Evolutionary conservation across 1,140 invertebrate genomes (phyloP).

Genomic region (Drosophila lacteicornis): DNA sequence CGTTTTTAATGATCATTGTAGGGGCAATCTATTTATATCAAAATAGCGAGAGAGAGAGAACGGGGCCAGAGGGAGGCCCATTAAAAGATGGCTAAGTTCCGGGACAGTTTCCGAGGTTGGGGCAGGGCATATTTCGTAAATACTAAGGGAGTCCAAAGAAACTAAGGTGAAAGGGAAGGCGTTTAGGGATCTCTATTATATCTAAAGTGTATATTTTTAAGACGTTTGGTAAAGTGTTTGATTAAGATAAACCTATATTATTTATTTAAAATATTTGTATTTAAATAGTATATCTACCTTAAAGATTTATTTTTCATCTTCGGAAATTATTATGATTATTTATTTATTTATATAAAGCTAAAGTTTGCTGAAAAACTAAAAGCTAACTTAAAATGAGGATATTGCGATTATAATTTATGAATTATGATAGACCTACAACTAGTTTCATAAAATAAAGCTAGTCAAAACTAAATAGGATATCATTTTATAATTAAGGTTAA

Average conservation of each 20-base stretch:
- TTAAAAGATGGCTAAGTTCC: slow-evolving; percentile 29
- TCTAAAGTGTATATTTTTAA: background rate
- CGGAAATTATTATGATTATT: too few species aligned
- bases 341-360: too few species aligned
- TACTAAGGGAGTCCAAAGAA: background rate
- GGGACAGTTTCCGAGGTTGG: background rate
- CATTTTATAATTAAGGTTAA: too few species aligned
- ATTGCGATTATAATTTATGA: too few species aligned
- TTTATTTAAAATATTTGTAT: background rate
- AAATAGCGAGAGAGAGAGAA: slow-evolving; percentile 7
- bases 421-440: too few species aligned
- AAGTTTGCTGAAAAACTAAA: too few species aligned
- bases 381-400: too few species aligned
- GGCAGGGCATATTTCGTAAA: background rate
- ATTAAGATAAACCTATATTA: background rate
- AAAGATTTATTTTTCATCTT: too few species aligned
- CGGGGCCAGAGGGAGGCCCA: background rate
- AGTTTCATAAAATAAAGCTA: too few species aligned
- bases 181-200: background rate
- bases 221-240: background rate
- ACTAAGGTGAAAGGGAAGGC: background rate
- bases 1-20: slow-evolving; percentile 75
- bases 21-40: slow-evolving; percentile 44
- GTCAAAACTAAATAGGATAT: too few species aligned
- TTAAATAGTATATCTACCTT: too few species aligned